A percentile compares a stretch with the other conserved stretches of the same genome.
These are phyloP conservation scores for Drosophila sturtevanti DNA, from an alignment of 1,140 invertebrate species.

Conservation along the genomic window DNA sequence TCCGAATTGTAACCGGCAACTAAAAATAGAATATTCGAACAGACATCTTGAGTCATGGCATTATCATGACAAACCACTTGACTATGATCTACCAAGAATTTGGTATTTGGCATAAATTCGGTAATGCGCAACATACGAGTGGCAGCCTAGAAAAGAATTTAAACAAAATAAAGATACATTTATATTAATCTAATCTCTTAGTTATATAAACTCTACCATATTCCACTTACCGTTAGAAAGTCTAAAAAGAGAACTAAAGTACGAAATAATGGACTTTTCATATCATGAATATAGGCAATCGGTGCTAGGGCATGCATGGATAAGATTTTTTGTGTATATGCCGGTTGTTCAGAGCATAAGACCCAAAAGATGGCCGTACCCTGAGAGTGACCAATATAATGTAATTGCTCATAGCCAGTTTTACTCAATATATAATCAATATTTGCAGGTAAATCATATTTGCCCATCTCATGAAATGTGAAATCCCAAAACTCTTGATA, in stretches of 20 bases:
- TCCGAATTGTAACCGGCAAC: slow-evolving; percentile 84
- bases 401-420: slow-evolving; percentile 85
- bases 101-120: slow-evolving; percentile 84
- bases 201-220: background rate
- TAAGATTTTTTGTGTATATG: slow-evolving; percentile 87
- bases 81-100: slow-evolving; percentile 83
- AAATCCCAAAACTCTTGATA: slow-evolving; percentile 89
- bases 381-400: slow-evolving; percentile 88
- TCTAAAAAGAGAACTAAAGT: slow-evolving; percentile 70
- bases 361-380: slow-evolving; percentile 88
- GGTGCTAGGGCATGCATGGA: slow-evolving; percentile 88
- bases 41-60: slow-evolving; percentile 83
- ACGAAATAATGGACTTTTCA: slow-evolving; percentile 84
- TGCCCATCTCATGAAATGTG: slow-evolving; percentile 91
- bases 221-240: slow-evolving; percentile 71
- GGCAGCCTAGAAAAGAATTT: slow-evolving; percentile 82
- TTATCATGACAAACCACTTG: slow-evolving; percentile 83
- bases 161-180: slow-evolving; percentile 1
- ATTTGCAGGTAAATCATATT: slow-evolving; percentile 89
- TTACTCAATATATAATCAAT: slow-evolving; percentile 88
- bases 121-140: slow-evolving; percentile 83
- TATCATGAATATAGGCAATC: slow-evolving; percentile 85
- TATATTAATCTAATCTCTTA: background rate
- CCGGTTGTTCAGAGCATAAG: slow-evolving; percentile 85
- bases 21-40: slow-evolving; percentile 85